phyloP scores from a whole-genome alignment of 2,797 vertebrate genomes.

The Esox masquinongy region DNA sequence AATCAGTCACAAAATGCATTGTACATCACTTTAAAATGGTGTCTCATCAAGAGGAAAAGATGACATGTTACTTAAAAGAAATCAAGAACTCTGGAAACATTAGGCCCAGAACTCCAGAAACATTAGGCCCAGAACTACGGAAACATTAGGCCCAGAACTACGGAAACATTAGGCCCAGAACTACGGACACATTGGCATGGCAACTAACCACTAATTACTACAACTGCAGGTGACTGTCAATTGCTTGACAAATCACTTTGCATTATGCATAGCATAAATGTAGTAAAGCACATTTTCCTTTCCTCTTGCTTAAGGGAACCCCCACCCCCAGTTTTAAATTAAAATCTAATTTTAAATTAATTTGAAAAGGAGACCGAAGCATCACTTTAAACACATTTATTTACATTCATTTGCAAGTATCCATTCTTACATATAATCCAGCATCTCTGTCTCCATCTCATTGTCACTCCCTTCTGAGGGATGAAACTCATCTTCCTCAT shows the following conservation, averaged over 20 bases:
- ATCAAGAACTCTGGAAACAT: too few relatives aligned
- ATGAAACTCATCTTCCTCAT: constrained; percentile 90
- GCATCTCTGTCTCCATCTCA: constrained; percentile 97
- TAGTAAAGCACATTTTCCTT: too few relatives aligned
- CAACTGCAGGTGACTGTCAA: too few relatives aligned
- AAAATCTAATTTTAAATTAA: neutral
- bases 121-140: too few relatives aligned
- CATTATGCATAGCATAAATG: too few relatives aligned
- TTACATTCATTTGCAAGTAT: neutral
- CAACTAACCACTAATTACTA: too few relatives aligned
- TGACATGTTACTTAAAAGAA: neutral
- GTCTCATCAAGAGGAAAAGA: neutral
- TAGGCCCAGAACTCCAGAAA: too few relatives aligned
- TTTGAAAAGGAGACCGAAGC: neutral
- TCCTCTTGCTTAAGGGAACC: neutral
- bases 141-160: too few relatives aligned
- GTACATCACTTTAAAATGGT: neutral
- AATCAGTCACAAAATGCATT: neutral
- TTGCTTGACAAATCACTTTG: too few relatives aligned
- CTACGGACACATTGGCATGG: too few relatives aligned
- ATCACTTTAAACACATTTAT: neutral
- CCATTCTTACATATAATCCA: constrained; percentile 85
- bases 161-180: too few relatives aligned
- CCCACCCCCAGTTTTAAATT: neutral
- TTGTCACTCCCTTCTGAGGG: constrained; percentile 94